Conservation (phyloP, 2,113 vertebrate genomes). For the Myotis davidii region DNA sequence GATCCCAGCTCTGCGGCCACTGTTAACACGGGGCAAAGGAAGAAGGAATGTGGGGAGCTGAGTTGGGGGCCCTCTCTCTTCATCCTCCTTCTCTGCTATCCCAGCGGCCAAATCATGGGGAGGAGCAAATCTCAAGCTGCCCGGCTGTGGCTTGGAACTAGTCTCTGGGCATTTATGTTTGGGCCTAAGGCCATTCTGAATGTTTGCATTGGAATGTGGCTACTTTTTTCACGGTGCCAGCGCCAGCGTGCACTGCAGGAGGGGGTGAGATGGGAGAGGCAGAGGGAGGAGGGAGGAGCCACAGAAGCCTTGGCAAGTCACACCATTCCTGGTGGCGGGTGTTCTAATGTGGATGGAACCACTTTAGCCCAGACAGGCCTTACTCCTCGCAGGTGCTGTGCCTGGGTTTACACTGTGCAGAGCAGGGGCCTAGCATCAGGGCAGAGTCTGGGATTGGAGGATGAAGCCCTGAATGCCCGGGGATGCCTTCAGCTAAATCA, state of each 20-base stretch:
- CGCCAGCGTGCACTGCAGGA: rapidly evolving
- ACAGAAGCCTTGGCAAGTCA: background rate
- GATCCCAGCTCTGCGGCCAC: background rate
- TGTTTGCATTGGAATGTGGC: background rate
- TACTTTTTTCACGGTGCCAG: background rate
- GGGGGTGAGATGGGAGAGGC: rapidly evolving
- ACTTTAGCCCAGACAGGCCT: background rate
- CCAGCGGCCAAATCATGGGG: rapidly evolving
- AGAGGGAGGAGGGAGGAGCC: background rate
- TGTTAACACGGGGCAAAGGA: background rate
- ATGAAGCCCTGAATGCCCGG: rapidly evolving
- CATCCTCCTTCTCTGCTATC: background rate
- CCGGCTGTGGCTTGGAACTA: background rate
- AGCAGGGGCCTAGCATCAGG: background rate
- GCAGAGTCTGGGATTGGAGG: rapidly evolving
- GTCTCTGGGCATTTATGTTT: too few species aligned
- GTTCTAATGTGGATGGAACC: rapidly evolving
- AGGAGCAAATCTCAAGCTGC: background rate
- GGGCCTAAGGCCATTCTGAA: background rate
- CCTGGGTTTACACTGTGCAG: rapidly evolving
- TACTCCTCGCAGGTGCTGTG: background rate
- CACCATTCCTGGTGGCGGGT: rapidly evolving
- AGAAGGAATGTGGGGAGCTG: background rate
- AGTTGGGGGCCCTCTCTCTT: background rate
- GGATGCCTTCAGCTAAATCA: too few species aligned